These are phyloP conservation scores for Pica pica DNA, from an alignment of 2,113 vertebrate genomes.

Conservation along the genomic window DNA sequence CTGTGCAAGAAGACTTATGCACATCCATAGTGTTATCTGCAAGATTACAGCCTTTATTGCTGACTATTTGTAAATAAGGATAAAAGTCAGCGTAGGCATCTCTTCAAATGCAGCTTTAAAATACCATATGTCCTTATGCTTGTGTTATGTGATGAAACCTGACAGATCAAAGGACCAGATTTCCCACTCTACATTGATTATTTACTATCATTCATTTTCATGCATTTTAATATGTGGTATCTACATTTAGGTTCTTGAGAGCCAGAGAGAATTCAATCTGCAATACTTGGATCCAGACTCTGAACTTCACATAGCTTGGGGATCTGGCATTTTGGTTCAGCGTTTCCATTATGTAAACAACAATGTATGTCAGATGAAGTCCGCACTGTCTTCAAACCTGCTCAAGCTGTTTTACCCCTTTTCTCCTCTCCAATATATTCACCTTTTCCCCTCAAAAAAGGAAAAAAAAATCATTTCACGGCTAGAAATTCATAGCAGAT, in stretches of 20 bases:
- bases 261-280: slow-evolving; percentile 62
- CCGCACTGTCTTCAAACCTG: neutral
- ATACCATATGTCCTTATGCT: slow-evolving; percentile 64
- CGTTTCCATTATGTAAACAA: slow-evolving; percentile 40
- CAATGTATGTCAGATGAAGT: slow-evolving; percentile 35
- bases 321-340: slow-evolving; percentile 51
- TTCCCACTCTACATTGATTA: slow-evolving; percentile 69
- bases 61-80: slow-evolving; percentile 65
- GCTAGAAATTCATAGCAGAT: slow-evolving; percentile 18
- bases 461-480: neutral
- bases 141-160: slow-evolving; percentile 64
- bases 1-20: neutral
- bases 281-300: slow-evolving; percentile 57
- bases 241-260: slow-evolving; percentile 57
- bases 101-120: slow-evolving; percentile 65
- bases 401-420: slow-evolving; percentile 2
- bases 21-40: slow-evolving; percentile 23
- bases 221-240: slow-evolving; percentile 65
- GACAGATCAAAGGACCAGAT: slow-evolving; percentile 68
- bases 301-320: slow-evolving; percentile 57
- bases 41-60: slow-evolving; percentile 59
- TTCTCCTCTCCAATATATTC: neutral
- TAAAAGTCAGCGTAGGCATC: slow-evolving; percentile 59
- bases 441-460: neutral
- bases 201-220: slow-evolving; percentile 70